Conservation (phyloP, 2,888 invertebrate species). For the Cordilura impudica region DNA sequence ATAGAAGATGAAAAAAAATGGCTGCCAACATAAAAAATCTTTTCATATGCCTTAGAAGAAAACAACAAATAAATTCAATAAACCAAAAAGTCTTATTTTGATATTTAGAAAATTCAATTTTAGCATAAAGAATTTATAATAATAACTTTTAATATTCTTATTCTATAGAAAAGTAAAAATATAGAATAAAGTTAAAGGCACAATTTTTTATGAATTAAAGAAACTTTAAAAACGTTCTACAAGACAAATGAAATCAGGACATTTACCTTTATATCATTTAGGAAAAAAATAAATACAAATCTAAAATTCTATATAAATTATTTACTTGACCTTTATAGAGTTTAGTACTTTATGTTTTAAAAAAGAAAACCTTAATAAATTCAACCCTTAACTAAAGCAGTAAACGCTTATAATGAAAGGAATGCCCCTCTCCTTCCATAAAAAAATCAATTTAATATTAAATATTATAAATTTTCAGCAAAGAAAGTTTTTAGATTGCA, state of each 20-base stretch:
- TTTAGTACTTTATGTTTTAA: not conserved
- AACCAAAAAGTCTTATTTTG: conserved; percentile 24
- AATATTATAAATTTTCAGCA: too few relatives aligned
- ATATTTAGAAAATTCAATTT: not conserved
- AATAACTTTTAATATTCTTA: not conserved
- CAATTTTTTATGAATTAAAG: too few relatives aligned
- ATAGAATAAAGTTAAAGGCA: too few relatives aligned
- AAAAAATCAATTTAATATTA: not conserved
- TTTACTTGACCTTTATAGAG: conserved; percentile 51
- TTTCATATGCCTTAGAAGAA: conserved; percentile 55
- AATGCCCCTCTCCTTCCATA: too few relatives aligned
- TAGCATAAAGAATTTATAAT: not conserved
- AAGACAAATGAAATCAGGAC: not conserved
- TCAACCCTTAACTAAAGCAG: conserved; percentile 26
- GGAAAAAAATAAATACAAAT: not conserved
- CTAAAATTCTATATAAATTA: conserved; percentile 11
- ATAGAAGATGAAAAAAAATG: conserved; percentile 33
- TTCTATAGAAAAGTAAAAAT: too few relatives aligned
- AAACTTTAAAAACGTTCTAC: not conserved
- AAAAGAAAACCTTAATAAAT: conserved; percentile 5
- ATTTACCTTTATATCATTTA: conserved; percentile 9
- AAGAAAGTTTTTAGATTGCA: too few relatives aligned
- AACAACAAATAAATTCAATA: conserved; percentile 48
- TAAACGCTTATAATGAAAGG: conserved; percentile 1
- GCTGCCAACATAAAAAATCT: conserved; percentile 24